Conservation (phyloP, 2,113 vertebrate genomes). For the Nematolebias whitei region DNA sequence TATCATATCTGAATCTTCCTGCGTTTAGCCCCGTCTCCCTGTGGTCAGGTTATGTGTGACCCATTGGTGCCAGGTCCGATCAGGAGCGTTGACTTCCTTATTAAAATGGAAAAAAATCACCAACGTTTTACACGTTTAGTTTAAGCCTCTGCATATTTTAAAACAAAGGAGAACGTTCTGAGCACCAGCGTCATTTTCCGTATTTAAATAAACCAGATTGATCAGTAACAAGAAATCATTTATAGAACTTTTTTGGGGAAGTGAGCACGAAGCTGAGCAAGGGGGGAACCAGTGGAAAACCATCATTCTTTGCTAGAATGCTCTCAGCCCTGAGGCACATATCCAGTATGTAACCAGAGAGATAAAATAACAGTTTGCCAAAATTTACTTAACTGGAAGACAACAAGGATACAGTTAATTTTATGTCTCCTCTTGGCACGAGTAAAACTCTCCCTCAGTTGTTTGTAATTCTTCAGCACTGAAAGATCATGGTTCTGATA, state of each 20-base stretch:
- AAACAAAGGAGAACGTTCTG: not conserved
- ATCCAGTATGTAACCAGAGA: conserved; percentile 18
- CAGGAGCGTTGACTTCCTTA: too few relatives aligned
- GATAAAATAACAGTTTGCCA: not conserved
- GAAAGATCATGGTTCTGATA: not conserved
- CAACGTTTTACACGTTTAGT: too few relatives aligned
- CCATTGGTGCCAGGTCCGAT: too few relatives aligned
- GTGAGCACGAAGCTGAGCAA: conserved; percentile 12
- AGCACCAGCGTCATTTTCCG: not conserved
- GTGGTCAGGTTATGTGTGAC: too few relatives aligned
- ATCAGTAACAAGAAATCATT: not conserved
- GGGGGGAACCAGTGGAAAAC: conserved; percentile 8
- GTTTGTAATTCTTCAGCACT: not conserved
- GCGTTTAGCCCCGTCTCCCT: too few relatives aligned
- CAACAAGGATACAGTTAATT: not conserved
- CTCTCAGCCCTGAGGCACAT: conserved; percentile 1
- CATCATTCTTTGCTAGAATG: conserved; percentile 6
- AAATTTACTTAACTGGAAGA: not conserved
- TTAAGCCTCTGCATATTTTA: not conserved
- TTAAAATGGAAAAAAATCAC: too few relatives aligned
- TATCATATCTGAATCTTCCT: too few relatives aligned
- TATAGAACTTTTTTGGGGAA: conserved; percentile 5
- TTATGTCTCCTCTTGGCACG: not conserved
- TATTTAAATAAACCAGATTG: not conserved
- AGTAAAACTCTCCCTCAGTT: not conserved